A percentile compares a stretch with the other conserved stretches of the same genome.
Conservation (phyloP, 2,113 vertebrate genomes). For the Oreochromis tanganicae region DNA sequence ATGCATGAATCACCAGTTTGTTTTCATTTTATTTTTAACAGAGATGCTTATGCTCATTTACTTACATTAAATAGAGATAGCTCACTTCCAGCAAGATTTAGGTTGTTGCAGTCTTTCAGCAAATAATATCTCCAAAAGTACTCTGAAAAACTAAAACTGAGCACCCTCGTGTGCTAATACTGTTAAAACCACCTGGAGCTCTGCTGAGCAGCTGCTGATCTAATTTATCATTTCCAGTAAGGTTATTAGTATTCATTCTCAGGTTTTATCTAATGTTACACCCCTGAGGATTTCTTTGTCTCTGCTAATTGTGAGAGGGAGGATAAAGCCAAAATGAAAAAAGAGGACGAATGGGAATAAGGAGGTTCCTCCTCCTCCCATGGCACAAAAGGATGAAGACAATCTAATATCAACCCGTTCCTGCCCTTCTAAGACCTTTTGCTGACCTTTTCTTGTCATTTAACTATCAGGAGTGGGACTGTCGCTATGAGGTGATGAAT, state of each 20-base stretch:
- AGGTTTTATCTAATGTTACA: not conserved
- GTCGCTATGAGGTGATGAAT: conserved; percentile 24
- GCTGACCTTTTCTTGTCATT: conserved; percentile 66
- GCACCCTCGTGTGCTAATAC: not conserved
- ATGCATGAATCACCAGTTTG: rapidly evolving
- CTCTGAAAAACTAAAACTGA: not conserved
- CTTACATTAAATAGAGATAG: not conserved
- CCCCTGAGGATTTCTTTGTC: conserved; percentile 10
- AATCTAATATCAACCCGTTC: conserved; percentile 18
- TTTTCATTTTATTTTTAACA: not conserved
- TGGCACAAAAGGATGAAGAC: conserved; percentile 24
- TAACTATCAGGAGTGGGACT: conserved; percentile 36
- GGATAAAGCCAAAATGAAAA: not conserved
- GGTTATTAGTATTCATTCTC: conserved; percentile 23
- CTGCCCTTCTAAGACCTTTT: conserved; percentile 66
- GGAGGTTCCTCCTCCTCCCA: conserved; percentile 1
- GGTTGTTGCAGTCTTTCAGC: not conserved
- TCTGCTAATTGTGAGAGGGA: conserved; percentile 15
- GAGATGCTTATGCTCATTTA: not conserved
- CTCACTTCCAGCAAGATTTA: not conserved
- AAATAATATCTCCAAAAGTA: not conserved
- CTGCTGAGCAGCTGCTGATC: not conserved
- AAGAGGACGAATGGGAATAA: not conserved
- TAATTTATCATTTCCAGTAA: not conserved
- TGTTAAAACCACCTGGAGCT: not conserved